Conservation (phyloP, 2,797 vertebrate species). For the Diplodus sargus region DNA sequence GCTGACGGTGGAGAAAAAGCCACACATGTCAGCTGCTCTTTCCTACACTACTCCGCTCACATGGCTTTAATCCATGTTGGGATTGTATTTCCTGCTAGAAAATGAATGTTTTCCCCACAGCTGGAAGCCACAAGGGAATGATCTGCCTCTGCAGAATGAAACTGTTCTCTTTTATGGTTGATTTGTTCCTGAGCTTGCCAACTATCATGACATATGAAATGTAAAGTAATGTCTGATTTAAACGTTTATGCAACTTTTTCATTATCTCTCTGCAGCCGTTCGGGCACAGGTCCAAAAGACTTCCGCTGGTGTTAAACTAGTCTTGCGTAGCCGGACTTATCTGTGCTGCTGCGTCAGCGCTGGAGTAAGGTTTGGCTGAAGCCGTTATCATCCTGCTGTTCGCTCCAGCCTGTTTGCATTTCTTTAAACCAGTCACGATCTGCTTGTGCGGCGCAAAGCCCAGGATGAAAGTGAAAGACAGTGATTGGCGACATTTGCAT, state of each 20-base stretch:
- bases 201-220: not conserved
- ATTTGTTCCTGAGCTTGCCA: not conserved
- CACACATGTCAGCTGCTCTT: slow-evolving; percentile 10
- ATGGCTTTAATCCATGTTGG: not conserved
- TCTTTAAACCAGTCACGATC: no score
- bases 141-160: not conserved
- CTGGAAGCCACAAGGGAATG: slow-evolving; percentile 3
- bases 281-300: not conserved
- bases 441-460: no score
- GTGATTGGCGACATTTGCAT: no score
- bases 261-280: no score
- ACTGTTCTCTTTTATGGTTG: not conserved
- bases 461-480: no score
- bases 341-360: no score
- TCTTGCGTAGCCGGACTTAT: no score
- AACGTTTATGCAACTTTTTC: not conserved
- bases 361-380: no score
- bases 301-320: no score
- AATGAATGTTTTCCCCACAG: slow-evolving; percentile 1
- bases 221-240: not conserved
- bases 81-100: slow-evolving; percentile 10
- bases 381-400: no score
- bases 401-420: no score
- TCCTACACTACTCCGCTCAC: not conserved
- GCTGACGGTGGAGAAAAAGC: slow-evolving; percentile 12